Base-by-base conservation (phyloP, 2,888 invertebrate genomes). In the Thumatha senex region DNA sequence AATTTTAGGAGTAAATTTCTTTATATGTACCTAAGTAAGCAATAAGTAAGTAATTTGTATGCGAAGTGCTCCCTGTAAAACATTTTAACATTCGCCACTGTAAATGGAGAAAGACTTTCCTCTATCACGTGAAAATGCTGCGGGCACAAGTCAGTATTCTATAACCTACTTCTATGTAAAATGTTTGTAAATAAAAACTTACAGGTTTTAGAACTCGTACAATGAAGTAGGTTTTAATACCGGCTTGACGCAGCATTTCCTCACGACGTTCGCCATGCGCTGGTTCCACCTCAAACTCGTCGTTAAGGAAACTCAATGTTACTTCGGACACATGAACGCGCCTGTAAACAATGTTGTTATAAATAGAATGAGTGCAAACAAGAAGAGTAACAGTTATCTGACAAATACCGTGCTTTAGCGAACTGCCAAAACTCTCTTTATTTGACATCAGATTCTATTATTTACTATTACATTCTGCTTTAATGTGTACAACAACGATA, bases 241-340 rank as follows among this genome's bases (percentile, higher is more conserved):
- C 97, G 5, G 98, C 97, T 78, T 96, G 95, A 43, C 96, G 93
- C 49, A 98, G 90, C 70, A 96, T 95, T 84, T 98, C 98, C 80
- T 98, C 98, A n/a, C 98, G 93, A 61, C 96, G 95, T 80, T 98
- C 98, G 0, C 98, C 98, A 78, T 94, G 95, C 0, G 96, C 98
- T 2, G 96, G 95, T 78, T 98, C 98, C 64, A 98, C 97, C 88
- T 98, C 98, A 80, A 98, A 98, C 84, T 98, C 97, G 34, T 96
- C 96, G 77, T 95, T 95, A 63, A 98, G 92, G 84, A 95, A 98
- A 70, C 95, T 94, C 73, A 97, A 92, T 1, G 98, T 98, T 73
- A 96, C 96, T 80, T 98, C 97, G 33, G 98, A 98, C 70, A 98
- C 96, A 86, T 98, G 98, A 15, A 98, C 98, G 61, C 97, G 94